phyloP scores from a whole-genome alignment of 92 coral and sea anemone species.

The Pocillopora meandrina region DNA sequence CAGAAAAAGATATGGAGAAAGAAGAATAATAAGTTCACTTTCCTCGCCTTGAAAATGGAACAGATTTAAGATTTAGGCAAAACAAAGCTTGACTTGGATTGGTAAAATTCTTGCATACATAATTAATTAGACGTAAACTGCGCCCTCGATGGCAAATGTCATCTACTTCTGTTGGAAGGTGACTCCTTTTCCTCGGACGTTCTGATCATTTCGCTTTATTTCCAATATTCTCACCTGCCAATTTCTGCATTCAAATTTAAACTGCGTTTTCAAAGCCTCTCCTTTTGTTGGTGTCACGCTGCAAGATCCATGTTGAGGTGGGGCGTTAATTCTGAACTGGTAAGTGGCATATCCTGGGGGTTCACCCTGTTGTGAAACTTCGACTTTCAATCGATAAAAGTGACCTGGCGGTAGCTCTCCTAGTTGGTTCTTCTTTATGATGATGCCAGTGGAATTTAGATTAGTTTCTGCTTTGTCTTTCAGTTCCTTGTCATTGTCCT shows the following conservation, averaged over 20 bases:
- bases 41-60: no score
- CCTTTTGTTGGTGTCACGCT: constrained; percentile 60
- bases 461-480: constrained; percentile 49
- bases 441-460: constrained; percentile 62
- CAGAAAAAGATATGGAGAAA: background rate
- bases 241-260: constrained; percentile 46
- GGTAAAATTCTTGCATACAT: no score
- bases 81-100: background rate
- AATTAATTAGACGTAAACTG: no score
- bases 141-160: background rate
- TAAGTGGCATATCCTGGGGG: constrained; percentile 66
- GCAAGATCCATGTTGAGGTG: constrained; percentile 66
- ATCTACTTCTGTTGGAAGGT: background rate
- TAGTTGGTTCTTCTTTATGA: constrained; percentile 41
- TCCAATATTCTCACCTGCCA: constrained; percentile 45
- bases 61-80: background rate
- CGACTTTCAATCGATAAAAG: constrained; percentile 56
- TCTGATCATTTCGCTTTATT: background rate
- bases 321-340: constrained; percentile 63
- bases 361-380: constrained; percentile 20
- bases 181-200: background rate
- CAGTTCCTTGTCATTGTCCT: constrained; percentile 19
- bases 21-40: background rate
- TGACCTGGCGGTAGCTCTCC: background rate
- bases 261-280: constrained; percentile 58